A percentile compares a stretch with the other conserved stretches of the same genome.
phyloP scores from a whole-genome alignment of 2,888 invertebrate species.

The Plagodis dolabraria region DNA sequence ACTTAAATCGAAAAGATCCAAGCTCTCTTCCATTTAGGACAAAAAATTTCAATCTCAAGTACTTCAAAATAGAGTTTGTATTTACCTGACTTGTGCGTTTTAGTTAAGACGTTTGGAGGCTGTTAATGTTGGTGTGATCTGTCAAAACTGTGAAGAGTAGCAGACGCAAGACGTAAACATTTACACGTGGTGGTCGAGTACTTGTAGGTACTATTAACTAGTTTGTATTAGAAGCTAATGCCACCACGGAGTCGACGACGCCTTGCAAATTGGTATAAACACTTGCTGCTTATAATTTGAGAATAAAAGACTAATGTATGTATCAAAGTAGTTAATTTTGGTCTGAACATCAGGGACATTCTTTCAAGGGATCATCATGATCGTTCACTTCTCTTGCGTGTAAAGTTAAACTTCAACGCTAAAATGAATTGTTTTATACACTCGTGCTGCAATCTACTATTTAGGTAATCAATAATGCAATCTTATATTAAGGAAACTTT shows the following conservation, averaged over 20 bases:
- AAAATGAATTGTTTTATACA: too few species aligned
- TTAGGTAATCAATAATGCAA: too few species aligned
- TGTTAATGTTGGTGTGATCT: conserved; percentile 58
- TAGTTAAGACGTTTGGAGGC: conserved; percentile 29
- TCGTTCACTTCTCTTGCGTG: too few species aligned
- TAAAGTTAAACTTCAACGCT: too few species aligned
- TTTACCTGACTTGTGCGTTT: conserved; percentile 9
- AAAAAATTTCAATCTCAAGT: conserved; percentile 27
- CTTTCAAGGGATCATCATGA: too few species aligned
- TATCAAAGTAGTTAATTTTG: too few species aligned
- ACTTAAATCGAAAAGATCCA: conserved; percentile 20
- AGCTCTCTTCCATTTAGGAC: conserved; percentile 8
- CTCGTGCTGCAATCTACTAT: too few species aligned
- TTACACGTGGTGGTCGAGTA: conserved; percentile 58
- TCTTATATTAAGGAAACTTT: too few species aligned
- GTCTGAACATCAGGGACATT: too few species aligned
- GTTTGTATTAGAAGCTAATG: conserved; percentile 10
- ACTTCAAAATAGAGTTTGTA: conserved; percentile 9
- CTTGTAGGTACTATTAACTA: conserved; percentile 39
- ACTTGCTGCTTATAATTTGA: too few species aligned
- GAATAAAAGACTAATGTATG: too few species aligned
- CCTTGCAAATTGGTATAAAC: not conserved
- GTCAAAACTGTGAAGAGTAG: conserved; percentile 79
- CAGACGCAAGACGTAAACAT: conserved; percentile 76
- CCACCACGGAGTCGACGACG: not conserved